A percentile compares a stretch with the other conserved stretches of the same genome.
Evolutionary conservation across 2,797 vertebrate species (phyloP).

Genomic region (Lagorchestes hirsutus): DNA sequence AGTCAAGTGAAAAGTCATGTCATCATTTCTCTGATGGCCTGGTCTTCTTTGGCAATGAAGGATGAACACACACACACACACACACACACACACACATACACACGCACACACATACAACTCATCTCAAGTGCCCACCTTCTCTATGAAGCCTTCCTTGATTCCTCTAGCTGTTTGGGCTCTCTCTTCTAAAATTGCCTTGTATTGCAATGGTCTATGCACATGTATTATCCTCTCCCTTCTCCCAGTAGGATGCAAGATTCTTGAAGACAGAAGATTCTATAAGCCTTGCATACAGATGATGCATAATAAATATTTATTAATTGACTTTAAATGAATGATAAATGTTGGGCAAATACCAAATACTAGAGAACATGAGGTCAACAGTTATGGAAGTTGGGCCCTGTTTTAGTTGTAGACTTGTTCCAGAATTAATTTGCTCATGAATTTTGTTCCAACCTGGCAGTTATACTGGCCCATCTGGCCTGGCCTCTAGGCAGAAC

Average conservation of each 20-base stretch:
- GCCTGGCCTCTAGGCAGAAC: not conserved
- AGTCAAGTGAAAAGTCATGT: too few species aligned
- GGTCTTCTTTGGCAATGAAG: too few species aligned
- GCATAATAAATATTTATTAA: not conserved
- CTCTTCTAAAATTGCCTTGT: not conserved
- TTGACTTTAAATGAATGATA: not conserved
- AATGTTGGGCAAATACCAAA: not conserved
- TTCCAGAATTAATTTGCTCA: not conserved
- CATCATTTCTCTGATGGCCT: too few species aligned
- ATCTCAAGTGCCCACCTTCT: not conserved
- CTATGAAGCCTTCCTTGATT: not conserved
- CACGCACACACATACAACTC: not conserved
- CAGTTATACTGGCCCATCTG: too few species aligned
- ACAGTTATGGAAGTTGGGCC: not conserved
- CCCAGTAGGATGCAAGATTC: not conserved
- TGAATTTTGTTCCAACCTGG: not conserved
- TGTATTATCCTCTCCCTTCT: not conserved
- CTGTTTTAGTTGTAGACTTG: not conserved
- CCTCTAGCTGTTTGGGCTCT: not conserved
- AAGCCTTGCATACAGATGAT: not conserved
- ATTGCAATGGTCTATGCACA: not conserved
- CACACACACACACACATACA: too few species aligned
- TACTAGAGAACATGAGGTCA: not conserved
- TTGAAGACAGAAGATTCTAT: not conserved
- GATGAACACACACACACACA: too few species aligned